Evolutionary conservation across 2,888 invertebrate genomes (phyloP), one percentile per base, ranked within the genome.

Genomic region (Drosophila conformis): DNA sequence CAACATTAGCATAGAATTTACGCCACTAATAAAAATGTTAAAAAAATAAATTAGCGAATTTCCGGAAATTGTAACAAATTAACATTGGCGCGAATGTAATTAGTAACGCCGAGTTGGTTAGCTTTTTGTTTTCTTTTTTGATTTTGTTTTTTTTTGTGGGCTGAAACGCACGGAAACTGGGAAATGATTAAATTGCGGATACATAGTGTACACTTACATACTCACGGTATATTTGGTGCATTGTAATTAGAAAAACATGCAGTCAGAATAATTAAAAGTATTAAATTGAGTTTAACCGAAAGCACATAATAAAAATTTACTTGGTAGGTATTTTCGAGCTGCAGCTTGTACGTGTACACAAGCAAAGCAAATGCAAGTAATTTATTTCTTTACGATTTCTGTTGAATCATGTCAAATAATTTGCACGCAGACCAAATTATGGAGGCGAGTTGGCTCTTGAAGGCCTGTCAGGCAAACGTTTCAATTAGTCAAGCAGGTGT

Each of bases 51-150:
- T 87, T 84, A 90, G 91, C 91, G 82, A 89, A 89, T 76, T 83
- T 87, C 91, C 90, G 90, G 91, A 91, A 90, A 89, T 91, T 87
- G 90, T 89, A 78, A 90, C 91, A 91, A 91, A 91, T 91, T 91
- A 88, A 87, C 91, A 90, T 86, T 80, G 82, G 89, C 80, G 79
- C 77, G 78, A 83, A 90, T 87, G 82, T 89, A 89, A 90, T 90
- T 90, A 91, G 90, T 89, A 90, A 90, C 87, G 90, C 87, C 75
- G 75, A 73, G 82, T 76, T 85, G 79, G 79, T 71, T 69, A 69
- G 68, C 60, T 62, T 60, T 57, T 66, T 36, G 29, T 25, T 27
- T 40, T 29, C 5, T 35, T 42, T 66, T 11, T 27, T 51, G 3
- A 10, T 33, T 33, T 31, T n/a, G n/a, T n/a, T 35, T 42, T 66